phyloP scores from a whole-genome alignment of 2,888 invertebrate genomes.

The Apocheima hispidaria region DNA sequence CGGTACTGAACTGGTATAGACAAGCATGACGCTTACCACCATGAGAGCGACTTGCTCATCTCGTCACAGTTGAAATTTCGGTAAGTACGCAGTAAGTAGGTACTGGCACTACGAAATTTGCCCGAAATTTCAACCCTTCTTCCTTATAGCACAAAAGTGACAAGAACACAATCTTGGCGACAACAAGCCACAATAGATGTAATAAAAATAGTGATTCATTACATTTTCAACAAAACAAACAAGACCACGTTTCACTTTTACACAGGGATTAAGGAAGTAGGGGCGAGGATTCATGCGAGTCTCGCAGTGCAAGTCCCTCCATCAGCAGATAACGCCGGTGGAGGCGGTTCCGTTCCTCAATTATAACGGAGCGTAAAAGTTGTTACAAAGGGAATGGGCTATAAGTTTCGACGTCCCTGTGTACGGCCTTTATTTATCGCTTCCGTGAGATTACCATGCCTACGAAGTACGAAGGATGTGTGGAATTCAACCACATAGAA shows the following conservation, averaged over 20 bases:
- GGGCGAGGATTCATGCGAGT: slow-evolving; percentile 23
- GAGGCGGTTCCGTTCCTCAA: slow-evolving; percentile 49
- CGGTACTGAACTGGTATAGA: no score
- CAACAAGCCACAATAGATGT: not conserved
- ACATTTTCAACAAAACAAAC: not conserved
- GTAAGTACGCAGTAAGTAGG: no score
- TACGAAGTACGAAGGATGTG: slow-evolving; percentile 34
- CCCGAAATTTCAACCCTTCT: no score
- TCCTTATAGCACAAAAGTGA: no score
- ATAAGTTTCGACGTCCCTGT: slow-evolving; percentile 59
- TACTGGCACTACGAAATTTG: no score
- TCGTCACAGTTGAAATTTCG: no score
- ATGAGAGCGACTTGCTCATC: no score
- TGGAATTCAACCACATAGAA: slow-evolving; percentile 10
- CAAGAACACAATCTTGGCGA: not conserved
- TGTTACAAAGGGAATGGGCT: slow-evolving; percentile 60
- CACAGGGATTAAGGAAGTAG: slow-evolving; percentile 28
- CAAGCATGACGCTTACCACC: no score
- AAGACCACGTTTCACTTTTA: not conserved
- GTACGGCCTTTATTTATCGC: slow-evolving; percentile 63
- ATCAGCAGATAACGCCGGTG: slow-evolving; percentile 35
- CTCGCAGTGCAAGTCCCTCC: slow-evolving; percentile 43
- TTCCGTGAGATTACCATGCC: slow-evolving; percentile 64
- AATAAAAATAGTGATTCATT: not conserved
- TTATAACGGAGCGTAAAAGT: slow-evolving; percentile 66